phyloP scores from a whole-genome alignment of 2,113 vertebrate species.

The Mystacornis crossleyi region DNA sequence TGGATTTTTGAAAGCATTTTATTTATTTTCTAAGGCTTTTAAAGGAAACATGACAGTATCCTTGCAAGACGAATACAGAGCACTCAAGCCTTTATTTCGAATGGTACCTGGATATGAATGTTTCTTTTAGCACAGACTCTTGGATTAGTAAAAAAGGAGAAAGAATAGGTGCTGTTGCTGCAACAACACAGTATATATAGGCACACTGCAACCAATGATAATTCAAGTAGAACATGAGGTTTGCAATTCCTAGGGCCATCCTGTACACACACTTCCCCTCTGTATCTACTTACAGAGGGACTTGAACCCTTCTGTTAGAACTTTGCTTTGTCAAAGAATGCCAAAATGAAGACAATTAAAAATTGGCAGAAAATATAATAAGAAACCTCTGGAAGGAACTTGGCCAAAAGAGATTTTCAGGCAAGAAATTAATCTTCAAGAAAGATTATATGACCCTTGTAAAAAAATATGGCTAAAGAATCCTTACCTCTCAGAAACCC shows the following conservation, averaged over 20 bases:
- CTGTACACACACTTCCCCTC: background rate
- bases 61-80: background rate
- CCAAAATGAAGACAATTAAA: background rate
- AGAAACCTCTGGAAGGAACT: background rate
- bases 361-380: background rate
- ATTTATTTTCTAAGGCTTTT: background rate
- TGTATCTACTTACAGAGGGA: background rate
- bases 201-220: background rate
- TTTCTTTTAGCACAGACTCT: background rate
- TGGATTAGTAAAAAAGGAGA: background rate
- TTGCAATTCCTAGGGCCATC: background rate
- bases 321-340: background rate
- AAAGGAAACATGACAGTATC: background rate
- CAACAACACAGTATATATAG: background rate
- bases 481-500: background rate
- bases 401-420: background rate
- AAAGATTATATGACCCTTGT: background rate
- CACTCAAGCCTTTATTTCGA: background rate
- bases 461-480: background rate
- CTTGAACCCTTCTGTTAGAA: background rate
- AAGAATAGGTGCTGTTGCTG: background rate
- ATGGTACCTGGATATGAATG: background rate
- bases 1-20: background rate
- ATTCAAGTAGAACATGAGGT: background rate
- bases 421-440: background rate